Percentiles rank a stretch among this genome's conserved stretches.
These are phyloP conservation scores for Sphaerophoria taeniata DNA, from an alignment of 2,888 invertebrate genomes.

Conservation along the genomic window DNA sequence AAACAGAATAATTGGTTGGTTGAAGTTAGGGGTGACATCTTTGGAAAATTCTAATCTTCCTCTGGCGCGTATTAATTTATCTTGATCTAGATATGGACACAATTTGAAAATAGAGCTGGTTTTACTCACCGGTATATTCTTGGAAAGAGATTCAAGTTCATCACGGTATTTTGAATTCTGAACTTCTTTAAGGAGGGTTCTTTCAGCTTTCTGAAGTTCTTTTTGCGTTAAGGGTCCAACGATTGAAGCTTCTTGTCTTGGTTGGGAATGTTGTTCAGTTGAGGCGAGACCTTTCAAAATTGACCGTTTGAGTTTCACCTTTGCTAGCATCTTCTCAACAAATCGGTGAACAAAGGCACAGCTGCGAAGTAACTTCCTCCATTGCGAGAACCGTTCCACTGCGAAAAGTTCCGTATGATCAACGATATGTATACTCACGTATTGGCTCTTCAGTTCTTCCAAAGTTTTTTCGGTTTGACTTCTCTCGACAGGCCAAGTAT, in stretches of 20 bases:
- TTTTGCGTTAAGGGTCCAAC: neutral
- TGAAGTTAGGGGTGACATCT: neutral
- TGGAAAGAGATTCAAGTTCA: neutral
- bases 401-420: neutral
- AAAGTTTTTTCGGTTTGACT: neutral
- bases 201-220: conserved; percentile 23
- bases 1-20: conserved; percentile 9
- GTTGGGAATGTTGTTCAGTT: too few species aligned
- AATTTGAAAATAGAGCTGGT: conserved; percentile 34
- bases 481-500: conserved; percentile 20
- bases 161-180: neutral
- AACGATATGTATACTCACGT: neutral
- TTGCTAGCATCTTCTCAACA: conserved; percentile 1
- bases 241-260: neutral
- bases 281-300: too few species aligned
- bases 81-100: conserved; percentile 9
- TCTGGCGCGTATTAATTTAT: conserved; percentile 15
- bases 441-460: conserved; percentile 2
- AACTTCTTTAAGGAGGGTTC: neutral
- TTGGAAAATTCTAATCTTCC: conserved; percentile 19
- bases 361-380: conserved; percentile 24
- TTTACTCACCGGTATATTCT: conserved; percentile 15
- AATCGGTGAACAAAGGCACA: conserved; percentile 7
- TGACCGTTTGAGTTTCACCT: neutral
- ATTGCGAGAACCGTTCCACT: neutral